Base-by-base conservation (phyloP, 2,797 vertebrate genomes). In the Ciconia nigra region DNA sequence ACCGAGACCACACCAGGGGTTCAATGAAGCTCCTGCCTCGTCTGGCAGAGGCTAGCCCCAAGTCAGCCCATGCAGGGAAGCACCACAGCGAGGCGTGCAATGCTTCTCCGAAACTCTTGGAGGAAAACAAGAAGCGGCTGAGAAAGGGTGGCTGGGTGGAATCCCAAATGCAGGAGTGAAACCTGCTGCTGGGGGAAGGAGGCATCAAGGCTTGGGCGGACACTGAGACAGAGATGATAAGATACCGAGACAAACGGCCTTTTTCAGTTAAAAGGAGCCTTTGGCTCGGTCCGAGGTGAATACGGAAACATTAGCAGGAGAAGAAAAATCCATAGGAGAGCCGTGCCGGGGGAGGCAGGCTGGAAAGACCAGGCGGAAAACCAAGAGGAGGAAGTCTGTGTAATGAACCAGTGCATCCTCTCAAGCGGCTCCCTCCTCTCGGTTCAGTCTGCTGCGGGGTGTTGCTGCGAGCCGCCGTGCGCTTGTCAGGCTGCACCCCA, bases 31-130 rank as follows among this genome's bases (percentile, higher is more conserved):
- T 83, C 31, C 42, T 37, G 15, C 26, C 24, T 41, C 7, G 0
- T 2, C 37, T 41, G 67, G 25, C 52, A 63, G 72, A 46, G 17
- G 31, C 16, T 44, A 80, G 13, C 16, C 39, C 17, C 7, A 12
- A 10, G 10, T 9, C 37, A 66, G 18, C 10, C 39, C 1, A 0
- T 17, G 26, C 17, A 55, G 37, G 26, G 19, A 71, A 93, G 39
- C 24, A 26, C 11, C 39, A 41, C 0, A 0, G 11, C 0, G 4
- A 66, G 62, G 31, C 1, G 1, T 31, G 62, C 46, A 28, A 4
- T 15, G 62, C 42, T 76, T 35, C 65, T 74, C 58, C 0, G 0
- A 57, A 81, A 54, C 13, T 71, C 65, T 31, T 44, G 21, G 21
- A 88, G 58, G 65, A 76, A 81, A 83, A 66, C 5, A 85, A 31